Base-by-base conservation (phyloP, 2,113 vertebrate genomes). In the Plectropomus leopardus region DNA sequence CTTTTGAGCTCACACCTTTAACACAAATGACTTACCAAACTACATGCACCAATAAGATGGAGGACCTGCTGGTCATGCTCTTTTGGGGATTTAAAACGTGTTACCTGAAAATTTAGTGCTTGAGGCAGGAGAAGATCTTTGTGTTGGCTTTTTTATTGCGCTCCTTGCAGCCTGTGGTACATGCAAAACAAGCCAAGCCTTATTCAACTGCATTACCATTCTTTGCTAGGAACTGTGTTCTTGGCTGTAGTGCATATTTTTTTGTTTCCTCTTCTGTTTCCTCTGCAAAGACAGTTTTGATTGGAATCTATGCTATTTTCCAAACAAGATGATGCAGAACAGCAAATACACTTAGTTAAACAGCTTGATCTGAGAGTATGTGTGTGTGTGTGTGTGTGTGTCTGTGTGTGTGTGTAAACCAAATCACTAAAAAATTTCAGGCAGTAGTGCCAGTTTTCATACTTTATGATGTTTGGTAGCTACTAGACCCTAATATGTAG, bases 151-250 rank as follows among this genome's bases (percentile, higher is more conserved):
- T 72, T 76, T 69, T 44, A 69, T 64, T 53, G n/a, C 11, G 0
- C 16, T 42, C 44, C 45, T 65, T 19, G 8, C 50, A 14, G 26
- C 54, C 26, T 21, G n/a, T n/a, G 44, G 19, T 64, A 74, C 64
- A 65, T 82, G 19, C 71, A 68, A 15, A 79, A 61, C 5, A 28
- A 80, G 68, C 34, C 1, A 1, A 36, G 65, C 13, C 50, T 45
- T 65, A 76, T 54, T 47, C 42, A 71, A 21, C 23, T 26, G 23
- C 68, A 77, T 77, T 74, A 48, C 14, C 9, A 55, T 83, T 73
- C 40, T 34, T 42, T 45, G 30, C 58, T 50, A 34, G 61, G 14
- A 74, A 66, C 50, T 44, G 15, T 50, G 45, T 57, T 55, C 61
- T 69, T 51, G 58, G 42, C 42, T 72, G 30, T 17, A 30, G 26